phyloP scores from a whole-genome alignment of 2,113 vertebrate genomes.

The Girardinichthys multiradiatus region DNA sequence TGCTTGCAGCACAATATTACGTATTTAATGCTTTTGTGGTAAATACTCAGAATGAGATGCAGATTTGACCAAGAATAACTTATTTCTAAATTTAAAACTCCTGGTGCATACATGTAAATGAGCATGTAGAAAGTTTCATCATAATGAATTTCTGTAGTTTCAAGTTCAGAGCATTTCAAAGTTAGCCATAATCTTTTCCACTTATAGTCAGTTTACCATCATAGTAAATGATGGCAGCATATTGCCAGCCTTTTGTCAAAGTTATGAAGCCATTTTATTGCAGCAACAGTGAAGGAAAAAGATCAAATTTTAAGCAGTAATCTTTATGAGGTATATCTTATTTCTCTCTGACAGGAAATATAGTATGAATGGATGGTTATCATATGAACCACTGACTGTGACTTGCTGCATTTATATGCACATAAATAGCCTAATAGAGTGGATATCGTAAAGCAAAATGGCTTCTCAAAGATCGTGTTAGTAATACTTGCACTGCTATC shows the following conservation, averaged over 20 bases:
- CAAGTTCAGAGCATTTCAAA: not conserved
- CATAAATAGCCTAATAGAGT: not conserved
- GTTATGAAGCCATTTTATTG: not conserved
- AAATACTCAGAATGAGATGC: not conserved
- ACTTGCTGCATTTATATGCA: not conserved
- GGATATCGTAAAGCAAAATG: not conserved
- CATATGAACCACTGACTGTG: not conserved
- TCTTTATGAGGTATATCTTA: not conserved
- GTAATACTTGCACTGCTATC: not conserved
- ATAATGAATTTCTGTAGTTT: not conserved
- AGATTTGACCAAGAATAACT: not conserved
- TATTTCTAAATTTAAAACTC: not conserved
- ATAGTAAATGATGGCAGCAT: not conserved
- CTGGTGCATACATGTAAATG: not conserved
- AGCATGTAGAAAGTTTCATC: not conserved
- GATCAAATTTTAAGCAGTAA: not conserved
- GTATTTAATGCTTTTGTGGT: not conserved
- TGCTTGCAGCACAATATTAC: no score
- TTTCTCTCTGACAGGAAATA: not conserved
- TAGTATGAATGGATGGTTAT: not conserved
- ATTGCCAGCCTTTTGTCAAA: not conserved
- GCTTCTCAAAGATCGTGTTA: not conserved
- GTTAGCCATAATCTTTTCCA: not conserved
- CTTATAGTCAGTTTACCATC: not conserved
- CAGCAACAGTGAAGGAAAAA: not conserved